Evolutionary conservation across 2,113 vertebrate genomes (phyloP).

Genomic region (Amazona guildingii): DNA sequence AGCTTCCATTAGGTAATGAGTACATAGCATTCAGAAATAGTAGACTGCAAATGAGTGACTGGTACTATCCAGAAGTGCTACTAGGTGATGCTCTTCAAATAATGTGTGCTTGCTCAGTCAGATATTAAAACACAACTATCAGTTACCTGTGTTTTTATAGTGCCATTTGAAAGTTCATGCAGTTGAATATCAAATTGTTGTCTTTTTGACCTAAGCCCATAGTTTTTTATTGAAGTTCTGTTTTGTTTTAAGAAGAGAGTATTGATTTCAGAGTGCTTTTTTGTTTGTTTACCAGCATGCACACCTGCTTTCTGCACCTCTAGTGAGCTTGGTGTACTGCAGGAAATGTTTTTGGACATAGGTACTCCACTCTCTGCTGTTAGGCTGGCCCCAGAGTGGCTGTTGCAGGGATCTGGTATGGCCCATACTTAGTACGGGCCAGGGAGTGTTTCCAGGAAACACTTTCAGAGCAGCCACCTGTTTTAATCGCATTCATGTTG

Average conservation of each 20-base stretch:
- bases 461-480: neutral
- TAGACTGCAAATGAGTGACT: neutral
- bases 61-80: neutral
- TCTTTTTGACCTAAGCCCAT: neutral
- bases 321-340: neutral
- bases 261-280: neutral
- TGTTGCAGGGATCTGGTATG: neutral
- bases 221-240: neutral
- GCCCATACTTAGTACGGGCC: neutral
- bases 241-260: neutral
- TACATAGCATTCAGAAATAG: neutral
- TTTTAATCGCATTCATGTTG: neutral
- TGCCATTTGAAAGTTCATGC: neutral
- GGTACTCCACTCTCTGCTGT: neutral
- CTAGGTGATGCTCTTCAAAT: neutral
- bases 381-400: neutral
- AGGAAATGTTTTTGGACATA: neutral
- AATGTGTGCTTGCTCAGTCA: neutral
- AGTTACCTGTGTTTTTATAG: neutral
- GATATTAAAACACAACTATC: neutral
- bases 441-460: neutral
- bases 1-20: neutral
- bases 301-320: neutral
- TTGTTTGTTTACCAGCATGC: neutral
- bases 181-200: neutral